Percentiles rank a stretch among this genome's conserved stretches.
Conservation (phyloP, 53 echinoderm and acorn worm species). For the Patiria pectinifera region DNA sequence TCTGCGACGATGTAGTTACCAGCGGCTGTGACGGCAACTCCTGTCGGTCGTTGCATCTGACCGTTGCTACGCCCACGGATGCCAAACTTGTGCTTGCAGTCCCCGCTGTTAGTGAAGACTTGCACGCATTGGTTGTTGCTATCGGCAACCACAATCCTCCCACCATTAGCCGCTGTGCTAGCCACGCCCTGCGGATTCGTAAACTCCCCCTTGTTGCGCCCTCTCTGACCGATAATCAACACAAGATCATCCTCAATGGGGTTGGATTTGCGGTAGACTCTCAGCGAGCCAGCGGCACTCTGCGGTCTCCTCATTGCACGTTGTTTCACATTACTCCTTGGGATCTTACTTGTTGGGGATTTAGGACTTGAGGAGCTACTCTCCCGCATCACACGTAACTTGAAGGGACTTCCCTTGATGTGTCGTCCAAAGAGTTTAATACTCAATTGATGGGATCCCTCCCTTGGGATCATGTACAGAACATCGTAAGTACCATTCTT, state of each 20-base stretch:
- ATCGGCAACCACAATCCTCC: conserved; percentile 91
- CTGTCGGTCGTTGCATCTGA: conserved; percentile 94
- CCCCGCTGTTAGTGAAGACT: conserved; percentile 84
- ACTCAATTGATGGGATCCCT: conserved; percentile 84
- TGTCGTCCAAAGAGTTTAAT: conserved; percentile 92
- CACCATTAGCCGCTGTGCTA: conserved; percentile 64
- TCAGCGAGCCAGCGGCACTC: conserved; percentile 86
- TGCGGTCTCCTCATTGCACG: conserved; percentile 92
- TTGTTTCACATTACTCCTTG: conserved; percentile 88
- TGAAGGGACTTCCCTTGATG: conserved; percentile 95
- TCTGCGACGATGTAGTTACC: conserved; percentile 93
- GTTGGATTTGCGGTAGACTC: conserved; percentile 87
- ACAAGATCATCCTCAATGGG: conserved; percentile 98
- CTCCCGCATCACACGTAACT: conserved; percentile 85
- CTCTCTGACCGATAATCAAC: conserved; percentile 81
- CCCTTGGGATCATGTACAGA: conserved; percentile 76
- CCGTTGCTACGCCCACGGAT: conserved; percentile 88
- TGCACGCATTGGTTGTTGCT: conserved; percentile 98
- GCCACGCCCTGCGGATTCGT: conserved; percentile 95
- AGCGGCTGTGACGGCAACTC: conserved; percentile 80
- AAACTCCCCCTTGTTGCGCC: conserved; percentile 97
- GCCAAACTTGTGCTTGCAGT: conserved; percentile 87
- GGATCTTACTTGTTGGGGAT: conserved; percentile 90
- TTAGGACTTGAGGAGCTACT: conserved; percentile 76
- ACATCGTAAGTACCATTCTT: conserved; percentile 96